These are phyloP conservation scores for Callorhinus ursinus DNA, from an alignment of 2,113 vertebrate genomes.

Conservation along the genomic window DNA sequence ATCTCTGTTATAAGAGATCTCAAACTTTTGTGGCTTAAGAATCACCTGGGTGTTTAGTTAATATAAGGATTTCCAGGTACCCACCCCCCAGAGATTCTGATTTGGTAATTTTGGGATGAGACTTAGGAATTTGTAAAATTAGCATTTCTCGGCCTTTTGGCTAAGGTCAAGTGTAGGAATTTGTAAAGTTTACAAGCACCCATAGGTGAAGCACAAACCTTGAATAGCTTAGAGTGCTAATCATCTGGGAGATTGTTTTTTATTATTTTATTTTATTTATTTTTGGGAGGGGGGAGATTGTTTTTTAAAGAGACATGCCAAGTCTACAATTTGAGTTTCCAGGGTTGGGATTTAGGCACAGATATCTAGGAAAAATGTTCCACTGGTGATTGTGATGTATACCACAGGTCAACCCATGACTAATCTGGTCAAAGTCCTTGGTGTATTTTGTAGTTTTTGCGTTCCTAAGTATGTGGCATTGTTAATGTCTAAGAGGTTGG, in stretches of 20 bases:
- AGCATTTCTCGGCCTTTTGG: not conserved
- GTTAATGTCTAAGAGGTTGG: not conserved
- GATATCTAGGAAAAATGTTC: not conserved
- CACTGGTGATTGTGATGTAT: not conserved
- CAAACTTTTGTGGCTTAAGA: conserved; percentile 7
- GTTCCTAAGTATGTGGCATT: not conserved
- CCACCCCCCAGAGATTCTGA: not conserved
- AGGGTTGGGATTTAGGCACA: not conserved
- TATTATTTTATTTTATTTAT: not conserved
- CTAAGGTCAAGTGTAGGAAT: not conserved
- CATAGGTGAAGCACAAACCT: not conserved
- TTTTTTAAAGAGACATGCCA: not conserved
- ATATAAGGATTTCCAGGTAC: not conserved
- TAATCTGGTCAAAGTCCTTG: not conserved
- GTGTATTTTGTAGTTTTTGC: not conserved
- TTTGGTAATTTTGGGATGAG: not conserved
- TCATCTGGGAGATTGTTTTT: not conserved
- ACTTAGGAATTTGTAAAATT: conserved; percentile 7
- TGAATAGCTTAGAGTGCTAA: not conserved
- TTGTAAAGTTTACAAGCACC: not conserved
- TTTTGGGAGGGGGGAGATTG: not conserved
- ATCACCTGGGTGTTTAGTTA: not conserved
- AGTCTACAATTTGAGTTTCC: not conserved
- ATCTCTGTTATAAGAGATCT: conserved; percentile 21
- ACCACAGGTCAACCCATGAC: not conserved